phyloP scores from a whole-genome alignment of 2,888 invertebrate genomes.

The Rhagonycha fulva region DNA sequence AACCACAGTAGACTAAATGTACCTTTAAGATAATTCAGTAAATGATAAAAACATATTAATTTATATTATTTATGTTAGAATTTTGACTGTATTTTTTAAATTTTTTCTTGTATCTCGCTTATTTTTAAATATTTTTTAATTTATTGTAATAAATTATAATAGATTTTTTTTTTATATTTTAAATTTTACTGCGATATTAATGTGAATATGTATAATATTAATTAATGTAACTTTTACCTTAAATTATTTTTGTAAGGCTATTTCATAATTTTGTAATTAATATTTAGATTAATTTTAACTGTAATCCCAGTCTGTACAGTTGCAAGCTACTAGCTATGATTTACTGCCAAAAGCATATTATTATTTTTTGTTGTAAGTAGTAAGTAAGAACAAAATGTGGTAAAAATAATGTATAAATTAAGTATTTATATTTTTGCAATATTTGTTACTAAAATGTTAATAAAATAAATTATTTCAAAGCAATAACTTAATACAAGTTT shows the following conservation, averaged over 20 bases:
- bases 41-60: not conserved
- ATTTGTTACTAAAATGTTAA: not conserved
- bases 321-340: not conserved
- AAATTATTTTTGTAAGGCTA: not conserved
- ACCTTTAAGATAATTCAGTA: not conserved
- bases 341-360: not conserved
- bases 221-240: not conserved
- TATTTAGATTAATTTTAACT: not conserved
- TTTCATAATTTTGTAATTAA: not conserved
- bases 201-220: not conserved
- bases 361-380: not conserved
- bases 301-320: slow-evolving; percentile 1
- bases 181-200: not conserved
- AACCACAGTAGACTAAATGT: not conserved
- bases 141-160: not conserved
- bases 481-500: not conserved
- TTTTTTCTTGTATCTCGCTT: not conserved
- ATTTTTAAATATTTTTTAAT: not conserved
- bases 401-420: not conserved
- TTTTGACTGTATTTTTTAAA: too few relatives aligned
- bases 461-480: slow-evolving; percentile 1
- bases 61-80: not conserved
- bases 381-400: not conserved
- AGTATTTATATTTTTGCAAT: not conserved
- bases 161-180: not conserved